Conservation (phyloP, 2,797 vertebrate species). For the Bryconaethiops microstoma region DNA sequence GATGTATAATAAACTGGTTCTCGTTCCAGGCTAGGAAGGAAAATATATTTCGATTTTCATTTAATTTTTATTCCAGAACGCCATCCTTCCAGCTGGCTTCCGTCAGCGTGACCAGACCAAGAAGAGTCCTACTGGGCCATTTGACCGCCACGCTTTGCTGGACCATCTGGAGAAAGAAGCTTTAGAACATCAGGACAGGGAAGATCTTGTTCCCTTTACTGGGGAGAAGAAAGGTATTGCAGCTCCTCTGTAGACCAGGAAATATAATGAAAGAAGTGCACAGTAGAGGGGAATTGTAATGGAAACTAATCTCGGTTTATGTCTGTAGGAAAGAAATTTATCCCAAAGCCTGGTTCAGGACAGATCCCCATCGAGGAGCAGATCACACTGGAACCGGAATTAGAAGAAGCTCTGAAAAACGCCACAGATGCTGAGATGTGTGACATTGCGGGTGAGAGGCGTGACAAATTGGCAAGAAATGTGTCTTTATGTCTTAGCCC, state of each 20-base stretch:
- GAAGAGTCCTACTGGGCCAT: constrained; percentile 87
- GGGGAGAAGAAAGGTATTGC: constrained; percentile 90
- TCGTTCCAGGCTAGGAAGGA: neutral
- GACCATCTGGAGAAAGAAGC: constrained; percentile 92
- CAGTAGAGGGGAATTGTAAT: neutral
- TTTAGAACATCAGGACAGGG: constrained; percentile 81
- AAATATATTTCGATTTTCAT: too few species aligned
- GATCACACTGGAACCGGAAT: constrained; percentile 90
- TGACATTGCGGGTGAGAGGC: constrained; percentile 88
- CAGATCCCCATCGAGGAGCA: constrained; percentile 85
- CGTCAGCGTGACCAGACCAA: constrained; percentile 94
- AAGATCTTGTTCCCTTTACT: constrained; percentile 93
- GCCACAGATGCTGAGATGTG: constrained; percentile 97
- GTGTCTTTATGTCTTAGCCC: neutral
- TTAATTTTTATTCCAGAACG: constrained; percentile 78
- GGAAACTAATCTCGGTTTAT: constrained; percentile 16
- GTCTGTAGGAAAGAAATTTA: constrained; percentile 84
- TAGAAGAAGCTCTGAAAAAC: constrained; percentile 91
- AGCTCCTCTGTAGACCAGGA: neutral
- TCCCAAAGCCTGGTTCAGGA: constrained; percentile 77
- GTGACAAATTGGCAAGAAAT: neutral
- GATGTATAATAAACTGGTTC: neutral
- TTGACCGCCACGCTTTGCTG: constrained; percentile 86
- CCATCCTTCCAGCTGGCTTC: constrained; percentile 90
- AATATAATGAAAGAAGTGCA: neutral